Conservation (phyloP, 1,140 invertebrate species). For the Listronotus oregonensis region DNA sequence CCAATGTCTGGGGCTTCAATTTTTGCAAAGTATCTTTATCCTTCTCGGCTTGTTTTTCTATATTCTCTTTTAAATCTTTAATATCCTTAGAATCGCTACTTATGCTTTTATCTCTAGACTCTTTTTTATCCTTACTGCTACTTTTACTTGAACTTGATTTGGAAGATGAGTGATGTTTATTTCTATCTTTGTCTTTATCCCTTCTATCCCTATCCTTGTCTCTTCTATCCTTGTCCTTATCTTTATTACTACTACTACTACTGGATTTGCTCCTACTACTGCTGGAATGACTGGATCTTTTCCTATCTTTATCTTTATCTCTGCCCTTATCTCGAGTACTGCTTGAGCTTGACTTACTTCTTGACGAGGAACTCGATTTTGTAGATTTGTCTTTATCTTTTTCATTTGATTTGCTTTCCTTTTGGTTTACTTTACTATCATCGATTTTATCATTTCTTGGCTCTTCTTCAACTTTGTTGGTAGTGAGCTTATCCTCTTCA, state of each 20-base stretch:
- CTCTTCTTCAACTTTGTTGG: constrained; percentile 29
- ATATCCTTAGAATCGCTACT: constrained; percentile 57
- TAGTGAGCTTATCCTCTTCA: constrained; percentile 33
- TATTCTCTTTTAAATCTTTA: constrained; percentile 55
- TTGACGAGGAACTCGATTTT: constrained; percentile 43
- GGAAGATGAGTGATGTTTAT: constrained; percentile 48
- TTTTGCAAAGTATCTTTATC: constrained; percentile 72
- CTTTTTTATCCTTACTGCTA: constrained; percentile 50
- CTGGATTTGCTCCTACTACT: constrained; percentile 51
- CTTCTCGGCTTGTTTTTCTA: constrained; percentile 65
- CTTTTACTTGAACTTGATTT: constrained; percentile 53
- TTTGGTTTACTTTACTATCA: constrained; percentile 37
- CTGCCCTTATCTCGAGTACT: constrained; percentile 30
- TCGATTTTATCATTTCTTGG: constrained; percentile 7
- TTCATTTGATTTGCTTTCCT: constrained; percentile 32
- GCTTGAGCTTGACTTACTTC: constrained; percentile 50
- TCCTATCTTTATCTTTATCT: constrained; percentile 54
- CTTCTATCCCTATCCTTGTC: constrained; percentile 51
- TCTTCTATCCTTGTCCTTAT: constrained; percentile 52
- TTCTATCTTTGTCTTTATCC: constrained; percentile 51
- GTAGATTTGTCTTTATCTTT: constrained; percentile 54
- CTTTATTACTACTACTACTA: constrained; percentile 45
- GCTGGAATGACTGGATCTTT: constrained; percentile 29
- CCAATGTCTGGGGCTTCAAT: constrained; percentile 66
- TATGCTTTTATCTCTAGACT: constrained; percentile 44